Conservation (phyloP, 2,888 invertebrate species). For the Drosophila cognata region DNA sequence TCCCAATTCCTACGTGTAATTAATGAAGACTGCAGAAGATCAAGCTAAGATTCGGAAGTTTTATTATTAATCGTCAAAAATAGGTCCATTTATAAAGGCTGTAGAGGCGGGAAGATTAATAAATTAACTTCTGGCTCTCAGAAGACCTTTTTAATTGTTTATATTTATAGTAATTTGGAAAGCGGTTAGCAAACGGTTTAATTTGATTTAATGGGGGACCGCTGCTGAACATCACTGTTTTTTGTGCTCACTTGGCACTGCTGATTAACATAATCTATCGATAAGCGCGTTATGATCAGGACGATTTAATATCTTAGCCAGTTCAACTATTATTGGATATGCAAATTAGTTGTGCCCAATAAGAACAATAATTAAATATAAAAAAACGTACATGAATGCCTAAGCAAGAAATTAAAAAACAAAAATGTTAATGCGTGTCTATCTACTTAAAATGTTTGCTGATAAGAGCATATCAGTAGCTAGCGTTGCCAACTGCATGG, state of each 20-base stretch:
- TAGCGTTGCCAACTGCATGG: constrained; percentile 45
- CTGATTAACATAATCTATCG: neutral
- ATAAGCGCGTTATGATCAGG: neutral
- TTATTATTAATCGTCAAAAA: neutral
- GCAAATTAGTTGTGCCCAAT: neutral
- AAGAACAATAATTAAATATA: neutral
- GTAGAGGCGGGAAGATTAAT: neutral
- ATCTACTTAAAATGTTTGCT: constrained; percentile 25
- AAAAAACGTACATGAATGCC: neutral
- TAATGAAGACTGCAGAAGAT: constrained; percentile 77
- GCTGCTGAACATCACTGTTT: neutral
- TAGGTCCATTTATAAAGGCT: neutral
- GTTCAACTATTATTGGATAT: neutral
- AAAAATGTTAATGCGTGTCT: neutral
- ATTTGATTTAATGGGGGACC: neutral
- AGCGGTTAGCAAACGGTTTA: neutral
- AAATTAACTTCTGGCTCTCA: neutral
- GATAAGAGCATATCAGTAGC: constrained; percentile 43
- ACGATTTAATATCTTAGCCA: neutral
- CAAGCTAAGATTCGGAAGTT: neutral
- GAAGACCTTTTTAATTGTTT: neutral
- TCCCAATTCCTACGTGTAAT: constrained; percentile 82
- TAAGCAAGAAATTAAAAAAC: neutral
- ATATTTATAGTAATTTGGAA: neutral
- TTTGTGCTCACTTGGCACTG: neutral